A percentile compares a stretch with the other conserved stretches of the same genome.
phyloP scores from a whole-genome alignment of 2,113 vertebrate species.

The Phoxinus phoxinus region DNA sequence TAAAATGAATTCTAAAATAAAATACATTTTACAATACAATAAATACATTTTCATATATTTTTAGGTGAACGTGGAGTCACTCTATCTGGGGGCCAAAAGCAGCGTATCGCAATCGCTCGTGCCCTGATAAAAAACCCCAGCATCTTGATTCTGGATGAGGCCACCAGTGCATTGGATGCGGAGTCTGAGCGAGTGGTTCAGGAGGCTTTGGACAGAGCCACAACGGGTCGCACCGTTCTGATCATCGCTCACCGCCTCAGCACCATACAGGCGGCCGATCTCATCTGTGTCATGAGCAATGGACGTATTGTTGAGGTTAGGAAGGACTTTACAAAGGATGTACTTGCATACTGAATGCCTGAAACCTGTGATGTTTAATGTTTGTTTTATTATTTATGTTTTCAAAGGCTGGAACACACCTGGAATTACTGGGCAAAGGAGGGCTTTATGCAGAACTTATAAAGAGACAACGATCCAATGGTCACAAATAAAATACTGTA shows the following conservation, averaged over 20 bases:
- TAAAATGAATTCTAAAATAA: neutral
- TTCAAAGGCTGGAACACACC: slow-evolving; percentile 86
- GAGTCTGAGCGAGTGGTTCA: slow-evolving; percentile 89
- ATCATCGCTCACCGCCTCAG: slow-evolving; percentile 95
- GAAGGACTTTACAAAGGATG: neutral
- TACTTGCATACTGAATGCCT: neutral
- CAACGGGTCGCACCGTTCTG: slow-evolving; percentile 86
- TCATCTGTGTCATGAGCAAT: slow-evolving; percentile 86
- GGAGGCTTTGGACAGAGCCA: slow-evolving; percentile 87
- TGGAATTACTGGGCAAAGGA: slow-evolving; percentile 81
- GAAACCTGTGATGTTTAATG: slow-evolving; percentile 24
- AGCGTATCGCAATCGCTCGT: slow-evolving; percentile 91
- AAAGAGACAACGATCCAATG: slow-evolving; percentile 81
- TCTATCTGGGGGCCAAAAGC: slow-evolving; percentile 93
- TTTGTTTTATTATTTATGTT: neutral
- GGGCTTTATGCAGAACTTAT: slow-evolving; percentile 90
- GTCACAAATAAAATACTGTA: slow-evolving; percentile 63
- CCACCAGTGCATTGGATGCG: slow-evolving; percentile 90
- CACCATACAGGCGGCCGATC: slow-evolving; percentile 85
- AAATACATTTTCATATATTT: neutral
- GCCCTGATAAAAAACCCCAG: slow-evolving; percentile 90
- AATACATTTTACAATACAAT: neutral
- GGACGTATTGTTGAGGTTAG: slow-evolving; percentile 87
- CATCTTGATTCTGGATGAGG: slow-evolving; percentile 90
- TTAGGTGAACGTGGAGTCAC: slow-evolving; percentile 88